Evolutionary conservation across 2,888 invertebrate species (phyloP), one percentile per base, ranked within the genome.

Genomic region (Rhingia rostrata): DNA sequence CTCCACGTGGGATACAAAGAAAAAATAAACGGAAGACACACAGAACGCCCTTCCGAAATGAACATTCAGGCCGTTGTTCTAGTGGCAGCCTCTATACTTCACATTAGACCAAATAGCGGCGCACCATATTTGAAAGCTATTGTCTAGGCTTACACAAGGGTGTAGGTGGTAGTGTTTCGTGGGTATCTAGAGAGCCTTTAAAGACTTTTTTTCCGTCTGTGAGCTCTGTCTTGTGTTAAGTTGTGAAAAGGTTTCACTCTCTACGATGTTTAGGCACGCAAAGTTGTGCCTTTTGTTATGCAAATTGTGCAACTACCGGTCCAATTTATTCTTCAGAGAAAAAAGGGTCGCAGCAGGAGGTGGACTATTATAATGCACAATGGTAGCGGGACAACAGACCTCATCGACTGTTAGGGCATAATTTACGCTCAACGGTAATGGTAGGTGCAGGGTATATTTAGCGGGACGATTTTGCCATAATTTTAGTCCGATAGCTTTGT

Each of bases 211-310:
- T 63, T 35, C 22, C 49, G n/a, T n/a, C 12, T 61, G 67, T 73
- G 67, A 53, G 66, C 61, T 43, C 60, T 78, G 82, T 47, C 79
- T 80, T 84, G 84, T 70, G 84, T 70, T 84, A 84, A 84, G 69
- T 84, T 84, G 84, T 84, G 84, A 84, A 84, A 84, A 80, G 80
- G 74, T 84, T 84, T 84, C 84, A 84, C 80, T 80, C 84, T 84
- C 84, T 84, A 84, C 69, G 84, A 84, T 80, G 80, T 80, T 80
- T 80, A 84, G 66, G 75, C 84, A 84, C 84, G 84, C 84, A 84
- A 84, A 75, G 84, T 75, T 80, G 64, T 66, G 70, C 84, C 84
- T 80, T 84, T 84, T 84, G 84, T 84, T 80, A 84, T 84, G 84
- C 84, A 84, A 84, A 84, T 84, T 84, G 84, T 74, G 80, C 80